Evolutionary conservation across 2,888 invertebrate genomes (phyloP), one percentile per base, ranked within the genome.

Genomic region (Teinopalpus imperialis): DNA sequence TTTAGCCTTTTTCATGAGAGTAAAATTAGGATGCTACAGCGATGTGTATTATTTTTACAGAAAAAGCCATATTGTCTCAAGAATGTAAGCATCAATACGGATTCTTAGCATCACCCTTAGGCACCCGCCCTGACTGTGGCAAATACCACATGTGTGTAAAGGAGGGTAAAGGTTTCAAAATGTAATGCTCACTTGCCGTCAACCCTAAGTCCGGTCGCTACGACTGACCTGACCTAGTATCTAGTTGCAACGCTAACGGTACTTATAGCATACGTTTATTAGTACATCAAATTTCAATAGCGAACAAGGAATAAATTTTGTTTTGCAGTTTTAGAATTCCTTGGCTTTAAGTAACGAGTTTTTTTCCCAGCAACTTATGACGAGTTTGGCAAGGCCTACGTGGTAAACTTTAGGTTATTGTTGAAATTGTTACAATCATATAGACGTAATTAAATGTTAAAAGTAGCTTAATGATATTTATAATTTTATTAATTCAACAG

Each of bases 201-300:
- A 93, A 93, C 70, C 86, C 91, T 13, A 90, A 89, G 2, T 90
- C 83, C 7, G 92, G 93, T 52, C 90, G 92, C 31, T 96, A 96
- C 65, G 95, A 96, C 62, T 96, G 95, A 95, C 94, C 96, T 1
- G 95, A 95, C 70, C 90, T 92, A 62, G 95, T 95, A 0, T 67
- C 91, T 0, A 90, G 91, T 32, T 95, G 95, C 67, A 92, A 95
- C 13, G 51, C 16, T 39, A 10, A 39, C 4, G 20, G 26, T 24
- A 24, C 9, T 3, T n/a, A n/a, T n/a, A n/a, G n/a, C n/a, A n/a
- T n/a, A n/a, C n/a, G n/a, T n/a, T n/a, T n/a, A n/a, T n/a, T n/a
- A n/a, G n/a, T n/a, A n/a, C n/a, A n/a, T n/a, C n/a, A n/a, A n/a
- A n/a, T n/a, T n/a, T n/a, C n/a, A n/a, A n/a, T n/a, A n/a, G n/a